phyloP scores from a whole-genome alignment of 2,888 invertebrate species.

The Eupeodes luniger region DNA sequence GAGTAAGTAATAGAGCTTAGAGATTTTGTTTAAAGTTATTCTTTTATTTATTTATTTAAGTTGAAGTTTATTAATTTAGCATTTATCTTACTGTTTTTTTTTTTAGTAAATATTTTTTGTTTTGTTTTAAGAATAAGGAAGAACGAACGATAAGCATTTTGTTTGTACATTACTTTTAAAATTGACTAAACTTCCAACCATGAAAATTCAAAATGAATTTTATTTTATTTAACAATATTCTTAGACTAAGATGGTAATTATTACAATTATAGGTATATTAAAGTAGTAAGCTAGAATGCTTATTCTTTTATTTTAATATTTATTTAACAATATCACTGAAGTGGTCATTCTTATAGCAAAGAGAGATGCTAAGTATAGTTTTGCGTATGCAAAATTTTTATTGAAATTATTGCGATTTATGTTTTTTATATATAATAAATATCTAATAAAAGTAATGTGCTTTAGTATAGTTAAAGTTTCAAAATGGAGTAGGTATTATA shows the following conservation, averaged over 20 bases:
- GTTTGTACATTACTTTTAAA: conserved; percentile 30
- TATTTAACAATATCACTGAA: conserved; percentile 35
- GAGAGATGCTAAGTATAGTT: neutral
- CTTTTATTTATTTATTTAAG: conserved; percentile 7
- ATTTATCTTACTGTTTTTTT: conserved; percentile 35
- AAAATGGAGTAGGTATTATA: neutral
- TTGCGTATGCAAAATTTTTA: neutral
- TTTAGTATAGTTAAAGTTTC: neutral
- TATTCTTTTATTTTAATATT: neutral
- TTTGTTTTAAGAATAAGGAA: conserved; percentile 28
- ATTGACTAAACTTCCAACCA: conserved; percentile 30
- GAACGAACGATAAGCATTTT: conserved; percentile 51
- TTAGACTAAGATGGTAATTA: conserved; percentile 17
- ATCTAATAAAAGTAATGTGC: neutral
- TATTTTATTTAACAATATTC: conserved; percentile 10
- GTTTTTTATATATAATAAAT: neutral
- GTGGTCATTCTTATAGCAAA: conserved; percentile 29
- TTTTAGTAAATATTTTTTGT: conserved; percentile 38
- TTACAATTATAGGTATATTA: neutral
- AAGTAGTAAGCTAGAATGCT: conserved; percentile 12
- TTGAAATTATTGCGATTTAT: neutral
- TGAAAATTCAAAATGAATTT: conserved; percentile 28
- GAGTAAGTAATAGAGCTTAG: conserved; percentile 25
- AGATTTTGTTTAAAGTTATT: neutral
- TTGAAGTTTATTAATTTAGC: conserved; percentile 23